phyloP scores from a whole-genome alignment of 1,140 invertebrate genomes.

The Trichogramma pretiosum region DNA sequence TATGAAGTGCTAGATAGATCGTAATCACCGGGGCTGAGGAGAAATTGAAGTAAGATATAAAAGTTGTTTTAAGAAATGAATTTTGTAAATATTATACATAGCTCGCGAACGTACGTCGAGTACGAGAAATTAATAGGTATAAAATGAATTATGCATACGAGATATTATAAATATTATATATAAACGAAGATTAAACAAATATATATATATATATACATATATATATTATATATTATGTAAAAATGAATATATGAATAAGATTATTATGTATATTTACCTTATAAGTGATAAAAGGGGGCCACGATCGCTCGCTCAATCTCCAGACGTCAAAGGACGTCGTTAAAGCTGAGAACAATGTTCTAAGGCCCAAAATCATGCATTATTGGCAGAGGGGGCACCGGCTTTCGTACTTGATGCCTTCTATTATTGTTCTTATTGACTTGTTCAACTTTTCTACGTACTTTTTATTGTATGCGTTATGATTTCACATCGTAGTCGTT shows the following conservation, averaged over 20 bases:
- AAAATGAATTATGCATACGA: conserved; percentile 44
- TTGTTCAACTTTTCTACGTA: conserved; percentile 10
- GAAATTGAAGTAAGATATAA: conserved; percentile 16
- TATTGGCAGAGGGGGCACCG: conserved; percentile 5
- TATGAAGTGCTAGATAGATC: conserved; percentile 13
- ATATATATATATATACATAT: conserved; percentile 27
- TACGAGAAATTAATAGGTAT: conserved; percentile 43
- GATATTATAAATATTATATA: conserved; percentile 39
- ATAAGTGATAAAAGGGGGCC: conserved; percentile 39
- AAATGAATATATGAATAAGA: conserved; percentile 25
- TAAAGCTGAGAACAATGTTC: neutral
- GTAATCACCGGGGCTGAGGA: conserved; percentile 22
- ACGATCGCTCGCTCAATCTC: conserved; percentile 30
- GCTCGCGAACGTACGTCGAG: conserved; percentile 37
- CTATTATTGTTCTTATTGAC: conserved; percentile 13
- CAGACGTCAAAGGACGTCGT: neutral
- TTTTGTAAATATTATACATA: conserved; percentile 46
- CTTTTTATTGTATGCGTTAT: conserved; percentile 10
- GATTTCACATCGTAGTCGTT: conserved; percentile 4
- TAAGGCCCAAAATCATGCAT: conserved; percentile 12
- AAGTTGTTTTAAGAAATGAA: conserved; percentile 24
- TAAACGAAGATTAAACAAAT: conserved; percentile 20
- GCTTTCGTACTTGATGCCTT: conserved; percentile 4
- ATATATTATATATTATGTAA: conserved; percentile 33
- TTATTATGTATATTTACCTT: conserved; percentile 40